A percentile compares a stretch with the other conserved stretches of the same genome.
Evolutionary conservation across 2,797 vertebrate species (phyloP).

Genomic region (Choloepus didactylus): DNA sequence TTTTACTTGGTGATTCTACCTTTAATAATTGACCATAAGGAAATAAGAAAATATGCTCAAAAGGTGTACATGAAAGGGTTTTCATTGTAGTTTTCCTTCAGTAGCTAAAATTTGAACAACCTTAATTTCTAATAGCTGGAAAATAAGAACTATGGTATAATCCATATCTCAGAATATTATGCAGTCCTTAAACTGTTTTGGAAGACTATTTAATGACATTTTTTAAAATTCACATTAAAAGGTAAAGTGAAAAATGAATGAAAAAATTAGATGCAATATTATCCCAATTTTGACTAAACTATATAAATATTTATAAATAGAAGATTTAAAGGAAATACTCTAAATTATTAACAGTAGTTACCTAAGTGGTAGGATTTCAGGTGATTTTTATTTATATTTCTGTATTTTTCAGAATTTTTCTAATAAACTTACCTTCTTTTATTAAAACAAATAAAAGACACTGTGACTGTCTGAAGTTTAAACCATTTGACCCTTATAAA

Average conservation of each 20-base stretch:
- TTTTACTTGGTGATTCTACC: conserved; percentile 47
- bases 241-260: background rate
- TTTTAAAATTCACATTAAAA: conserved; percentile 35
- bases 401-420: conserved; percentile 7
- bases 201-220: conserved; percentile 7
- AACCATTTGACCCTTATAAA: conserved; percentile 26
- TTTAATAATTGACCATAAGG: conserved; percentile 50
- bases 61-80: conserved; percentile 10
- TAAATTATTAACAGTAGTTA: background rate
- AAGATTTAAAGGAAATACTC: conserved; percentile 21
- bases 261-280: background rate
- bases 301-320: conserved; percentile 1
- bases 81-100: conserved; percentile 28
- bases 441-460: background rate
- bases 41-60: background rate
- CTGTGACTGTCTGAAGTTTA: conserved; percentile 12
- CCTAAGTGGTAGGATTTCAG: conserved; percentile 15
- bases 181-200: conserved; percentile 39
- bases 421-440: conserved; percentile 35
- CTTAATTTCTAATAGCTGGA: background rate
- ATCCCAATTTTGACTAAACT: background rate
- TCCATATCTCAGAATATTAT: background rate
- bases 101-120: conserved; percentile 49
- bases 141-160: conserved; percentile 42
- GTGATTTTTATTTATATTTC: conserved; percentile 33